phyloP scores from a whole-genome alignment of 1,140 invertebrate genomes.

The Pseudomyrmex concolor region DNA sequence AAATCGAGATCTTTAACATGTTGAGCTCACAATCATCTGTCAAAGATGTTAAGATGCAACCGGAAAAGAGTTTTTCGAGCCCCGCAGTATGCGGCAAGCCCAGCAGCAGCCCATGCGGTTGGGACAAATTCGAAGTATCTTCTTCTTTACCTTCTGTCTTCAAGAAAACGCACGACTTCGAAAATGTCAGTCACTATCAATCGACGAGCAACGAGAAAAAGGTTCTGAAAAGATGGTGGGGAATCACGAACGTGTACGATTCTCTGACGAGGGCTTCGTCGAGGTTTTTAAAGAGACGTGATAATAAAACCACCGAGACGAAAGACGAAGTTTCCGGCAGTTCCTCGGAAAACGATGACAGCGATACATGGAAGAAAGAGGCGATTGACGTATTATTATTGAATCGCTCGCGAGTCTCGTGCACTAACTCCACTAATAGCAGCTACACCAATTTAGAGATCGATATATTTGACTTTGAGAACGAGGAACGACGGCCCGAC shows the following conservation, averaged over 20 bases:
- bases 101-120: background rate
- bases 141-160: background rate
- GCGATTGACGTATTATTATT: background rate
- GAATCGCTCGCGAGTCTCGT: constrained; percentile 12
- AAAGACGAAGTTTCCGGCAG: background rate
- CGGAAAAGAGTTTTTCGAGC: background rate
- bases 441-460: constrained; percentile 32
- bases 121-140: too few species aligned
- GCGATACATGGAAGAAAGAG: background rate
- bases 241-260: background rate
- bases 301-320: too few species aligned
- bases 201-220: background rate
- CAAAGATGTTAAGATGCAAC: too few species aligned
- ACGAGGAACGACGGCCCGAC: background rate
- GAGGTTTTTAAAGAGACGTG: background rate
- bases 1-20: background rate
- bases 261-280: background rate
- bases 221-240: background rate
- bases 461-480: constrained; percentile 8
- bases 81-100: background rate
- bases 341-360: background rate
- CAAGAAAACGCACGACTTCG: background rate
- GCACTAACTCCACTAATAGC: background rate
- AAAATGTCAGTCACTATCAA: background rate
- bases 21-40: background rate